Conservation (phyloP, 2,113 vertebrate species). For the Platysternon megacephalum region DNA sequence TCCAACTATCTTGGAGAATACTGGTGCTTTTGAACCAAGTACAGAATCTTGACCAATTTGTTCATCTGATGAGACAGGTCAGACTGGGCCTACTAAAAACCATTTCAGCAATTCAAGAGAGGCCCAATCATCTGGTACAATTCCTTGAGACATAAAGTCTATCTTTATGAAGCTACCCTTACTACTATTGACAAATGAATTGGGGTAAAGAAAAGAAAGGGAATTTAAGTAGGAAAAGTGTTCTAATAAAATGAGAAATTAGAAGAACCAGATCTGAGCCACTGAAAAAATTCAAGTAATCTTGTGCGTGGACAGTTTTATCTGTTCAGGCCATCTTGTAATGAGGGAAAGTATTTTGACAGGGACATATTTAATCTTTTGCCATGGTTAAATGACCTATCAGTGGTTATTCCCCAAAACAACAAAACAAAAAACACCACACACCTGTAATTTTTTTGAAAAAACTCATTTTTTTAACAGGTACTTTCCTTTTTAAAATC, state of each 20-base stretch:
- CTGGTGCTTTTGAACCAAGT: not conserved
- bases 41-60: not conserved
- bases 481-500: slow-evolving; percentile 39
- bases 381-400: not conserved
- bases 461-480: not conserved
- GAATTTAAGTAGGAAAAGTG: not conserved
- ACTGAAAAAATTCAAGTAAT: not conserved
- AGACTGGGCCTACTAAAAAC: not conserved
- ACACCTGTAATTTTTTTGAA: not conserved
- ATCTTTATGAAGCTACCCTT: not conserved
- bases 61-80: not conserved
- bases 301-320: not conserved
- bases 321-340: not conserved
- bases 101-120: not conserved
- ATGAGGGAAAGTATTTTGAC: not conserved
- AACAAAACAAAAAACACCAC: not conserved
- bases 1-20: not conserved
- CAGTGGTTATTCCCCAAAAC: not conserved
- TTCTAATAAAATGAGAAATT: not conserved
- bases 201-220: not conserved
- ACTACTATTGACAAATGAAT: not conserved
- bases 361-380: not conserved
- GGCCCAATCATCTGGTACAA: not conserved
- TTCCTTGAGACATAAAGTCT: not conserved
- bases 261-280: not conserved